phyloP scores from a whole-genome alignment of 1,140 invertebrate genomes.

The Caenorhabditis inopinata region DNA sequence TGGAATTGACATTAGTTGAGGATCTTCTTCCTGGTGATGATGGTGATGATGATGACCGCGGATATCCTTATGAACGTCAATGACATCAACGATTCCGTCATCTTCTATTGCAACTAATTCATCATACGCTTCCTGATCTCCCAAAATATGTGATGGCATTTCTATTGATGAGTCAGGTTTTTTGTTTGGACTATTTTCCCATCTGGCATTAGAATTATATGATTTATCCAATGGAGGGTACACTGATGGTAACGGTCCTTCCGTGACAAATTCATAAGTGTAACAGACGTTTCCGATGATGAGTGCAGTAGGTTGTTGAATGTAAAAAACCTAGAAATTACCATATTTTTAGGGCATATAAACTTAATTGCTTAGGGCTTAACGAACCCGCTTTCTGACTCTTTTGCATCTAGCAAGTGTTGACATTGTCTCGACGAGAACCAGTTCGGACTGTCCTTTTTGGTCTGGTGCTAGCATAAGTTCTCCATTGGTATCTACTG shows the following conservation, averaged over 20 bases:
- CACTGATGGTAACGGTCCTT: conserved; percentile 12
- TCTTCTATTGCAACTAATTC: neutral
- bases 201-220: neutral
- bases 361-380: neutral
- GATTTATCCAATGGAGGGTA: neutral
- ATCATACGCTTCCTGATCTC: no score
- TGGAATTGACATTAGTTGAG: no score
- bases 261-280: conserved; percentile 29
- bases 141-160: neutral
- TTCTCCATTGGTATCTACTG: neutral
- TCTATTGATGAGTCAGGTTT: neutral
- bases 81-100: conserved; percentile 1
- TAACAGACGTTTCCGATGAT: conserved; percentile 34
- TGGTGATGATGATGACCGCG: neutral
- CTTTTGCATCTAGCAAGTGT: conserved; percentile 34
- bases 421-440: conserved; percentile 38
- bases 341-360: neutral
- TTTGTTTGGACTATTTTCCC: neutral
- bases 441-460: neutral
- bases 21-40: neutral
- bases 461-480: neutral
- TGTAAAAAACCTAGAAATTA: conserved; percentile 34
- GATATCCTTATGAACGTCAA: neutral
- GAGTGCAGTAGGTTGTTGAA: neutral
- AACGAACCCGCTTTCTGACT: conserved; percentile 37